Percentiles rank a stretch among this genome's conserved stretches.
These are phyloP conservation scores for Calameuta filiformis DNA, from an alignment of 2,888 invertebrate genomes.

Conservation along the genomic window DNA sequence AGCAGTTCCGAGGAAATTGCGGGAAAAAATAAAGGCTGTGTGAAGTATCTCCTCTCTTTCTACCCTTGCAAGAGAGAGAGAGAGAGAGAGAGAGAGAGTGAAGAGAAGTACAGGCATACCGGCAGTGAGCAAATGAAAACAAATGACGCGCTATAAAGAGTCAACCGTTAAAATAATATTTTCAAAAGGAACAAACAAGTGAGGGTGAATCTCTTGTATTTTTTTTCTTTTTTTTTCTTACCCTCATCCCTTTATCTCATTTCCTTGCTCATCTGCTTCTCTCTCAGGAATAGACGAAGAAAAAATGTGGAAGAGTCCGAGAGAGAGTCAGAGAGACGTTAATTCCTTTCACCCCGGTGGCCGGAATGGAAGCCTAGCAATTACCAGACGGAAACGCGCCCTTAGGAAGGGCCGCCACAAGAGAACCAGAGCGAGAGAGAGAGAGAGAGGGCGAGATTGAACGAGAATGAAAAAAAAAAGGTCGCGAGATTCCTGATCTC, in stretches of 20 bases:
- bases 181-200: slow-evolving; percentile 18
- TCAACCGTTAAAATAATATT: slow-evolving; percentile 39
- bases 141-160: slow-evolving; percentile 45
- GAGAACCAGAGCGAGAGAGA: neutral
- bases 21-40: slow-evolving; percentile 44
- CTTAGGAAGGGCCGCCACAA: neutral
- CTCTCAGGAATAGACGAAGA: neutral
- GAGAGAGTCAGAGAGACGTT: slow-evolving; percentile 20
- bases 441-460: neutral
- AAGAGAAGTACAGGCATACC: neutral
- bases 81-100: slow-evolving; percentile 8
- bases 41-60: neutral
- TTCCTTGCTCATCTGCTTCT: neutral
- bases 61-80: slow-evolving; percentile 15
- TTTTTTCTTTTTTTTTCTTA: neutral
- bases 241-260: neutral
- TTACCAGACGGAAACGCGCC: neutral
- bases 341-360: slow-evolving; percentile 22
- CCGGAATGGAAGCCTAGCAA: slow-evolving; percentile 1
- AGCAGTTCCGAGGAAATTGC: slow-evolving; percentile 57
- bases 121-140: slow-evolving; percentile 46
- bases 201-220: neutral
- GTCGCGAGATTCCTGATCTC: slow-evolving; percentile 1
- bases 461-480: neutral
- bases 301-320: neutral